phyloP scores from a whole-genome alignment of 2,888 invertebrate species.

The Allacma fusca region DNA sequence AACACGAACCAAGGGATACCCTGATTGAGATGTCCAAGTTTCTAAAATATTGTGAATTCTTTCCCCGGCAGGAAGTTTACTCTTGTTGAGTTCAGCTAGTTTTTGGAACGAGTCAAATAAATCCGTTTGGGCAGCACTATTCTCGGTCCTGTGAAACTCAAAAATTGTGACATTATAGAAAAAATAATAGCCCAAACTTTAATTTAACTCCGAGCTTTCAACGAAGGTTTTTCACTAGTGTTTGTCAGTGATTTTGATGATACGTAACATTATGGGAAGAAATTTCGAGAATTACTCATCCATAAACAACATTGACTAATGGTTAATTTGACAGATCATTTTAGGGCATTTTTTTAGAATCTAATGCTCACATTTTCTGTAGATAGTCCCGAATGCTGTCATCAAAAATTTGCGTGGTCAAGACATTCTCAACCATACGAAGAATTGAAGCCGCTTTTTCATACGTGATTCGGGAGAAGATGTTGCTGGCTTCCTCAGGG shows the following conservation, averaged over 20 bases:
- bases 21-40: conserved; percentile 47
- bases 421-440: conserved; percentile 36
- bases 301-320: too few relatives aligned
- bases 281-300: too few relatives aligned
- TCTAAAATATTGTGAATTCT: conserved; percentile 42
- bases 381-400: conserved; percentile 43
- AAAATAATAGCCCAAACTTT: too few relatives aligned
- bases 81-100: conserved; percentile 29
- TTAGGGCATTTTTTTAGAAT: too few relatives aligned
- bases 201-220: too few relatives aligned
- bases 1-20: conserved; percentile 44
- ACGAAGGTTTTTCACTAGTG: too few relatives aligned
- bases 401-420: conserved; percentile 36
- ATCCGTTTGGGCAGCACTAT: conserved; percentile 41
- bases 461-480: conserved; percentile 48
- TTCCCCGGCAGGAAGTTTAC: not conserved
- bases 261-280: too few relatives aligned
- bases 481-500: conserved; percentile 32
- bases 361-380: conserved; percentile 31
- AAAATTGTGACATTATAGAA: too few relatives aligned
- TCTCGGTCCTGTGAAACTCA: not conserved
- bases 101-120: conserved; percentile 46
- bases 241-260: too few relatives aligned
- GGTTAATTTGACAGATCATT: too few relatives aligned
- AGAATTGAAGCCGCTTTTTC: conserved; percentile 48